These are phyloP conservation scores for Lepas anatifera DNA, from an alignment of 2,888 invertebrate genomes.

Conservation along the genomic window DNA sequence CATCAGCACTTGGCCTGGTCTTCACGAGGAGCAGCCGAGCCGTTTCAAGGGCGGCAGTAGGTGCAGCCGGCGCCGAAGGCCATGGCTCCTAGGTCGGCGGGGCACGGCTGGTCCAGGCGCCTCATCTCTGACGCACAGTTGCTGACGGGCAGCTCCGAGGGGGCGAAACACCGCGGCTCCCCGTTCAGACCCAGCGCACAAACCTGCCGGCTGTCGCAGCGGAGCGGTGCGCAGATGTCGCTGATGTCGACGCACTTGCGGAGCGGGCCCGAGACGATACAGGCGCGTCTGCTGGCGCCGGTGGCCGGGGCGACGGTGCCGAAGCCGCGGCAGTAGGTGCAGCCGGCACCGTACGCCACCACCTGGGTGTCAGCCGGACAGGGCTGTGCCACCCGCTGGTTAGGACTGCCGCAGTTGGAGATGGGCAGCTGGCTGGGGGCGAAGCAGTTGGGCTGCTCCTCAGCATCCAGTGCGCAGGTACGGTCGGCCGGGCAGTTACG, in stretches of 20 bases:
- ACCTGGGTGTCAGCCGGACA: not conserved
- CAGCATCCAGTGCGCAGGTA: not conserved
- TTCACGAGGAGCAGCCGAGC: no score
- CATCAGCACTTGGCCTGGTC: no score
- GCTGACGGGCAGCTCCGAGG: not conserved
- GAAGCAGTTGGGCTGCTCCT: not conserved
- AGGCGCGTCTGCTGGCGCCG: not conserved
- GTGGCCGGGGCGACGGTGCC: not conserved
- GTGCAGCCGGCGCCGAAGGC: conserved; percentile 7
- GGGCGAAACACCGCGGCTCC: not conserved
- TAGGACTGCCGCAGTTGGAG: not conserved
- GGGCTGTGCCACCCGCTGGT: not conserved
- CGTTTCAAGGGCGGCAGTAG: not conserved
- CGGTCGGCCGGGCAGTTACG: not conserved
- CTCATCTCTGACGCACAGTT: not conserved
- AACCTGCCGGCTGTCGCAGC: not conserved
- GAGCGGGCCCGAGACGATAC: not conserved
- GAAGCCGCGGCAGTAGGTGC: not conserved
- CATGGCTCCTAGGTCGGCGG: not conserved
- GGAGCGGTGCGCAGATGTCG: not conserved
- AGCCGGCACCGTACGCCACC: conserved; percentile 5
- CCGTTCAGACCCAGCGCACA: not conserved
- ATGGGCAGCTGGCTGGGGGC: conserved; percentile 4
- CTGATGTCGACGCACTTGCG: not conserved
- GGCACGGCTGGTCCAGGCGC: conserved; percentile 3